phyloP scores from a whole-genome alignment of 1,140 invertebrate genomes.

The Camponotus vicinus region DNA sequence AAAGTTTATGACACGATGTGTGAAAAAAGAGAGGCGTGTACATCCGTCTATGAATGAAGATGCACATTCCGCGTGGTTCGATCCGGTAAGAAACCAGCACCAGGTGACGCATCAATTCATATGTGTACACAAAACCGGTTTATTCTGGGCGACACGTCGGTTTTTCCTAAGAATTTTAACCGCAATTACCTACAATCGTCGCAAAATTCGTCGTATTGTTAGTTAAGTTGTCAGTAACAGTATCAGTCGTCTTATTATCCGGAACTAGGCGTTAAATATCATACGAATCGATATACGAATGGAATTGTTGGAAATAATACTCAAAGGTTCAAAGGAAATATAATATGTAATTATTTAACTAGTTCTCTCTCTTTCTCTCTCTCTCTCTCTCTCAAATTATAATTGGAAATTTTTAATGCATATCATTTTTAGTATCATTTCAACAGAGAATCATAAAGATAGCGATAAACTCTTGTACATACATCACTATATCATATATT shows the following conservation, averaged over 20 bases:
- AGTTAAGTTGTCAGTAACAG: background rate
- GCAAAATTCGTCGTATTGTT: conserved; percentile 10
- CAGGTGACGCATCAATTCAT: background rate
- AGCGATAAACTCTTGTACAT: background rate
- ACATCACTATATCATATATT: background rate
- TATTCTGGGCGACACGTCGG: conserved; percentile 25
- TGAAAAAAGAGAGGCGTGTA: background rate
- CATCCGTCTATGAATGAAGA: conserved; percentile 66
- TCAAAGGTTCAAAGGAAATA: background rate
- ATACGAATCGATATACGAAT: background rate
- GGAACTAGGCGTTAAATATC: background rate
- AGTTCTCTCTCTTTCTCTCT: background rate
- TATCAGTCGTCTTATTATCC: background rate
- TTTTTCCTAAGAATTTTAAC: conserved; percentile 26
- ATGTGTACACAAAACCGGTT: conserved; percentile 32
- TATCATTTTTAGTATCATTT: background rate
- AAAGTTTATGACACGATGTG: background rate
- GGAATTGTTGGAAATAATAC: conserved; percentile 1
- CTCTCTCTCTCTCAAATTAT: background rate
- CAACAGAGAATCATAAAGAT: background rate
- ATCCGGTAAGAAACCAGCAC: conserved; percentile 2
- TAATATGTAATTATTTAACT: too few species aligned
- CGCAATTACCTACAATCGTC: conserved; percentile 9
- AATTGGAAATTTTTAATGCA: background rate
- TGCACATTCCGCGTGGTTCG: background rate